phyloP scores from a whole-genome alignment of 1,140 invertebrate genomes.

The Aphelenchoides fujianensis region DNA sequence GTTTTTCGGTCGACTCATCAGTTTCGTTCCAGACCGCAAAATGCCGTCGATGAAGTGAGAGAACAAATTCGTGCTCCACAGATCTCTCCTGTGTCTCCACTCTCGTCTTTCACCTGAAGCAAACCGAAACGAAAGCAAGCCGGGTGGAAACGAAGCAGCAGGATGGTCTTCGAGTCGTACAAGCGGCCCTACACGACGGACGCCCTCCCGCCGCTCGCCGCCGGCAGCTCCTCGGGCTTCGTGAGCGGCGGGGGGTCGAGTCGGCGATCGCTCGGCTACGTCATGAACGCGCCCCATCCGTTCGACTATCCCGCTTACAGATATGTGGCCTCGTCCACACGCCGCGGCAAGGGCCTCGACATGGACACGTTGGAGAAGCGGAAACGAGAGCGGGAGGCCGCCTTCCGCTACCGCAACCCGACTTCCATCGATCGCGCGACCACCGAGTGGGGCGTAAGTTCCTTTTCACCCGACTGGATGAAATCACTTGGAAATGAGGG shows the following conservation, averaged over 20 bases:
- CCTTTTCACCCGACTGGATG: too few species aligned
- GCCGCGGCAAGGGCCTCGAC: constrained; percentile 42
- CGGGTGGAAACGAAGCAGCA: too few species aligned
- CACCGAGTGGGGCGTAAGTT: constrained; percentile 12
- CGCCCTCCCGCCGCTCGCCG: not conserved
- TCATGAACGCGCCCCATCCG: not conserved
- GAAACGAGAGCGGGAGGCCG: constrained; percentile 37
- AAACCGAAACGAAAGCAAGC: too few species aligned
- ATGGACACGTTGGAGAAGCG: constrained; percentile 53
- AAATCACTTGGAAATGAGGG: too few species aligned
- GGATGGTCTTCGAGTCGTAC: not conserved
- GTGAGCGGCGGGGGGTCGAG: not conserved
- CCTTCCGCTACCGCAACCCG: constrained; percentile 26
- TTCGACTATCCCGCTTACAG: constrained; percentile 29
- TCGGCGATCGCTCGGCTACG: not conserved
- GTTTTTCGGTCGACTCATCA: too few species aligned
- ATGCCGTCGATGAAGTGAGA: too few species aligned
- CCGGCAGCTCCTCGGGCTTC: not conserved
- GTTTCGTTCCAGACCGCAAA: too few species aligned
- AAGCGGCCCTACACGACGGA: not conserved
- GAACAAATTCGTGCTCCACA: too few species aligned
- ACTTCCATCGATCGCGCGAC: constrained; percentile 23
- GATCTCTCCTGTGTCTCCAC: too few species aligned
- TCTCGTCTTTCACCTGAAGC: too few species aligned
- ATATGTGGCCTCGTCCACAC: constrained; percentile 55